These are phyloP conservation scores for Drosophila mayaguana DNA, from an alignment of 2,888 invertebrate genomes.

Conservation along the genomic window DNA sequence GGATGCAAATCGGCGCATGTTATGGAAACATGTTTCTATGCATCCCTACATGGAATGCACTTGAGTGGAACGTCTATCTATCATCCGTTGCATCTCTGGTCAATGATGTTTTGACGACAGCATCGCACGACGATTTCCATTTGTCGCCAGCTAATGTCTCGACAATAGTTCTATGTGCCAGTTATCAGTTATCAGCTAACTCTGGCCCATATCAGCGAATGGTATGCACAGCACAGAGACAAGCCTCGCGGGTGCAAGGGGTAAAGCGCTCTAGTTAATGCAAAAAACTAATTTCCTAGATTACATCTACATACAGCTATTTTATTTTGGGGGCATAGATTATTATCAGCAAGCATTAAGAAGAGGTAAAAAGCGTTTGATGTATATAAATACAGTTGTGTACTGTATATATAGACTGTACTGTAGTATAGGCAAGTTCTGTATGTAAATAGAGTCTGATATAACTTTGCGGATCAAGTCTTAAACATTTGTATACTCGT, in stretches of 20 bases:
- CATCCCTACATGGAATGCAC: slow-evolving; percentile 29
- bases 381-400: neutral
- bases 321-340: neutral
- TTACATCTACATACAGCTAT: neutral
- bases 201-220: slow-evolving; percentile 8
- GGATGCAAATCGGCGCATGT: slow-evolving; percentile 19
- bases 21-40: slow-evolving; percentile 46
- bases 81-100: slow-evolving; percentile 33
- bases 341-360: neutral
- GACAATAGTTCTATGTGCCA: slow-evolving; percentile 24
- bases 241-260: slow-evolving; percentile 11
- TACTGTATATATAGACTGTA: neutral
- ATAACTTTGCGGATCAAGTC: too few relatives aligned
- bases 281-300: slow-evolving; percentile 6
- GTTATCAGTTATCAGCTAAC: slow-evolving; percentile 43
- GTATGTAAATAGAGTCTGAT: neutral
- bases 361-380: neutral
- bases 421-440: too few relatives aligned
- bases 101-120: slow-evolving; percentile 48
- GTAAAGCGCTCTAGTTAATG: slow-evolving; percentile 16
- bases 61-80: slow-evolving; percentile 7
- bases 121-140: slow-evolving; percentile 12
- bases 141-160: slow-evolving; percentile 30
- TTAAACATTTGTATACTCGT: too few relatives aligned
- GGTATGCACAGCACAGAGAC: slow-evolving; percentile 7